Percentiles rank a stretch among this genome's conserved stretches.
Conservation (phyloP, 1,140 invertebrate genomes). For the Polypedilum pembai region DNA sequence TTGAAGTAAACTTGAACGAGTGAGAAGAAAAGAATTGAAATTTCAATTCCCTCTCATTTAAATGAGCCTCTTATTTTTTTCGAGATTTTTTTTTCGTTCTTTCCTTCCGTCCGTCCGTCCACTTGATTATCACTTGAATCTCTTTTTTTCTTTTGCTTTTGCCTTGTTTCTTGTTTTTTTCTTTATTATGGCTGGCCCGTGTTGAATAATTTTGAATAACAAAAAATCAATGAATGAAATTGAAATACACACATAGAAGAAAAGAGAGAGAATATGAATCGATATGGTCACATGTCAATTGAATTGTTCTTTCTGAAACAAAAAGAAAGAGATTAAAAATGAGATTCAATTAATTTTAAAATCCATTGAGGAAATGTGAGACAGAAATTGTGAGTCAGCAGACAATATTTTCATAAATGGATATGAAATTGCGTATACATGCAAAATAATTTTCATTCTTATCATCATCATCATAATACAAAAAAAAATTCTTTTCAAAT, state of each 20-base stretch:
- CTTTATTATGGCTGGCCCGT: neutral
- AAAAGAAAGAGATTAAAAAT: neutral
- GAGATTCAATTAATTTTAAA: conserved; percentile 1
- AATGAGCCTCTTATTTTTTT: neutral
- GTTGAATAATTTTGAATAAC: neutral
- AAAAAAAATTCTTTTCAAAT: neutral
- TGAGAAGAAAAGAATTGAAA: neutral
- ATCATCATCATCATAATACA: neutral
- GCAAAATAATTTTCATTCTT: conserved; percentile 5
- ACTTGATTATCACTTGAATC: neutral
- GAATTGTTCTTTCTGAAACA: neutral
- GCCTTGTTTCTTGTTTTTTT: neutral
- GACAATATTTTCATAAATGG: neutral
- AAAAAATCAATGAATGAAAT: conserved; percentile 16
- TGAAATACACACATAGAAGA: neutral
- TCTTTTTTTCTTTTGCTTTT: neutral
- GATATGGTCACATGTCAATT: conserved; percentile 17
- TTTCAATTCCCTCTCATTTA: neutral
- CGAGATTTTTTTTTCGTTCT: neutral
- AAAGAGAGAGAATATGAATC: neutral
- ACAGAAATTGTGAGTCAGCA: neutral
- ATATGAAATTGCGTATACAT: neutral
- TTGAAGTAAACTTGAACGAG: neutral
- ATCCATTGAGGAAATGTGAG: neutral
- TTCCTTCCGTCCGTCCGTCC: too few relatives aligned